Evolutionary conservation across 2,113 vertebrate species (phyloP).

Genomic region (Corythornis cristatus): DNA sequence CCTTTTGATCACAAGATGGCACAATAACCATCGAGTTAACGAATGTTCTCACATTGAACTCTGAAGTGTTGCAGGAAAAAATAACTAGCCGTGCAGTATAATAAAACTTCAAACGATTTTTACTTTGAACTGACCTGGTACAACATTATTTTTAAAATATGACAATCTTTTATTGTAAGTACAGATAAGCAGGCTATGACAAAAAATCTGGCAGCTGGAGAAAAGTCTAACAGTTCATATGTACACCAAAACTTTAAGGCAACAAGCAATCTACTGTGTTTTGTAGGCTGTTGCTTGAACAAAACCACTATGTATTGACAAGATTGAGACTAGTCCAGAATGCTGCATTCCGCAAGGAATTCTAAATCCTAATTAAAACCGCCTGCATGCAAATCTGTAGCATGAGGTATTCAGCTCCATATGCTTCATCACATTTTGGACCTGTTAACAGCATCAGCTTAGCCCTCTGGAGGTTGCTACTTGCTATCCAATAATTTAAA

Average conservation of each 20-base stretch:
- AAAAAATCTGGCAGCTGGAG: background rate
- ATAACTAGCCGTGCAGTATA: background rate
- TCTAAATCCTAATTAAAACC: slow-evolving; percentile 76
- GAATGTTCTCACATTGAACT: background rate
- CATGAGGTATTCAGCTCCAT: slow-evolving; percentile 55
- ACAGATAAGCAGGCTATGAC: background rate
- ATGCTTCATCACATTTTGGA: slow-evolving; percentile 59
- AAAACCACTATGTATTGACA: slow-evolving; percentile 50
- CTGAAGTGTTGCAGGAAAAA: background rate
- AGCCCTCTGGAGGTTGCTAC: slow-evolving; percentile 45
- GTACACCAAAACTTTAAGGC: background rate
- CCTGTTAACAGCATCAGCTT: slow-evolving; percentile 49
- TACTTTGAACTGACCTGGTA: background rate
- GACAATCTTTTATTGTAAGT: background rate
- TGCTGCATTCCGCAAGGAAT: slow-evolving; percentile 65
- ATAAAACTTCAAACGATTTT: background rate
- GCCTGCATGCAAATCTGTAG: slow-evolving; percentile 67
- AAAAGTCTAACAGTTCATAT: background rate
- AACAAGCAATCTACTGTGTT: slow-evolving; percentile 19
- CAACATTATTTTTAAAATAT: background rate
- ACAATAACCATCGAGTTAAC: slow-evolving; percentile 51
- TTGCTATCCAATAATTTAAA: slow-evolving; percentile 58
- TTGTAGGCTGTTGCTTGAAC: slow-evolving; percentile 43
- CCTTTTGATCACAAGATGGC: slow-evolving; percentile 74
- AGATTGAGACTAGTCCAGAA: slow-evolving; percentile 26